A percentile compares a stretch with the other conserved stretches of the same genome.
These are phyloP conservation scores for Falco naumanni DNA, from an alignment of 2,797 vertebrate species.

Conservation along the genomic window DNA sequence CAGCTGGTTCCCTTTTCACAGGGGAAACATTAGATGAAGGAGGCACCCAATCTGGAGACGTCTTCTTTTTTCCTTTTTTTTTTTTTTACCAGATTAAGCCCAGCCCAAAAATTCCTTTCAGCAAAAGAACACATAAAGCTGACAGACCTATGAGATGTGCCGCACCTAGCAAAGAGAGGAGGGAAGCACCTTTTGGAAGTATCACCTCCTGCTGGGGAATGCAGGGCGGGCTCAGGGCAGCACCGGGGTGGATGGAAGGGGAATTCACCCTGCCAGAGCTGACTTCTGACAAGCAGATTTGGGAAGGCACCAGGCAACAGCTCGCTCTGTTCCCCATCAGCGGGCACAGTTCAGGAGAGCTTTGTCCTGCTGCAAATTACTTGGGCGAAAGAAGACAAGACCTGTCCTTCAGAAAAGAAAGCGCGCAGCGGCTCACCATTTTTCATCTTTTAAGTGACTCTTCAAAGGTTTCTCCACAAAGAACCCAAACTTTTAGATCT, in stretches of 20 bases:
- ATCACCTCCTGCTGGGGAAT: neutral
- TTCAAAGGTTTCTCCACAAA: constrained; percentile 60
- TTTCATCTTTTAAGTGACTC: constrained; percentile 30
- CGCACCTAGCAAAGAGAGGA: neutral
- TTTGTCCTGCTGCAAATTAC: constrained; percentile 39
- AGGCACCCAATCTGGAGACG: neutral
- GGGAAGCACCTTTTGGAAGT: neutral
- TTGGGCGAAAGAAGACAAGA: neutral
- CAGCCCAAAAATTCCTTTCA: neutral
- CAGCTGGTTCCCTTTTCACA: neutral
- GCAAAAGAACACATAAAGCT: neutral
- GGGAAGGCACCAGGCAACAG: neutral
- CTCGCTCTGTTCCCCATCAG: neutral
- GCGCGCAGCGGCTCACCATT: neutral
- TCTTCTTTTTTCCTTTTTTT: neutral
- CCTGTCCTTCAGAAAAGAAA: neutral
- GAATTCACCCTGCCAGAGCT: neutral
- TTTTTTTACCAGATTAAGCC: neutral
- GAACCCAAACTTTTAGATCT: constrained; percentile 46
- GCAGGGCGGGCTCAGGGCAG: neutral
- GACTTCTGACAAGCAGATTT: neutral
- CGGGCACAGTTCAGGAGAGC: neutral
- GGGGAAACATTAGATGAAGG: neutral
- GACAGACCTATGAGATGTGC: neutral
- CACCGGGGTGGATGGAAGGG: neutral